Percentiles rank a stretch among this genome's conserved stretches.
Conservation (phyloP, 2,113 vertebrate species). For the Circaetus gallicus region DNA sequence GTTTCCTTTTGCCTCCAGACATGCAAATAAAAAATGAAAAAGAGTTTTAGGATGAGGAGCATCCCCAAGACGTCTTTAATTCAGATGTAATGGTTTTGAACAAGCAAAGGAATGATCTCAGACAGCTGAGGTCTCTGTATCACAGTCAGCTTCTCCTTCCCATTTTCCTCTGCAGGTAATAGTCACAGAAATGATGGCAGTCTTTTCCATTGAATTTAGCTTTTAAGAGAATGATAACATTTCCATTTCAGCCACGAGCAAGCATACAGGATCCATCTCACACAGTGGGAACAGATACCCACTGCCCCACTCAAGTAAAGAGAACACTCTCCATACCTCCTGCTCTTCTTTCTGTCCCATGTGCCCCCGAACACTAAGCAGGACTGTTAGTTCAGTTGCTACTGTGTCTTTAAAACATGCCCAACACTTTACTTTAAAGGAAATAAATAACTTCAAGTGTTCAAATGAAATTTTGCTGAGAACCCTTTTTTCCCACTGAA, state of each 20-base stretch:
- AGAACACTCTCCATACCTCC: neutral
- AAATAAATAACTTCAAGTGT: slow-evolving; percentile 1
- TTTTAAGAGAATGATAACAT: neutral
- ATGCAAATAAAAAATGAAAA: neutral
- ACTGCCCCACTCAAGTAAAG: neutral
- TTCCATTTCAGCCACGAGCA: neutral
- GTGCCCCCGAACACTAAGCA: neutral
- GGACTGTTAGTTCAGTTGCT: neutral
- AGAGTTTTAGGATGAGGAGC: neutral
- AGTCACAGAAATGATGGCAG: neutral
- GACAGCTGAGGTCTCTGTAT: neutral
- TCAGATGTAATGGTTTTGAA: neutral
- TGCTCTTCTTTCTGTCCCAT: neutral
- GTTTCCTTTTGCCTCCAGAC: neutral
- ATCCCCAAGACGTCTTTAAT: neutral
- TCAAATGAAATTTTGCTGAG: slow-evolving; percentile 28
- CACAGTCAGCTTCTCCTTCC: neutral
- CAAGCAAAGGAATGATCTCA: neutral
- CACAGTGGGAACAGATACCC: neutral
- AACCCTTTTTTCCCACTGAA: neutral
- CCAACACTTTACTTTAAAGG: neutral
- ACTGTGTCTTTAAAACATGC: neutral
- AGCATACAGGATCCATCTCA: neutral
- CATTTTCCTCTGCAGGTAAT: neutral
- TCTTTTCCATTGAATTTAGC: neutral